Conservation (phyloP, 2,888 invertebrate species). For the Thumatha senex region DNA sequence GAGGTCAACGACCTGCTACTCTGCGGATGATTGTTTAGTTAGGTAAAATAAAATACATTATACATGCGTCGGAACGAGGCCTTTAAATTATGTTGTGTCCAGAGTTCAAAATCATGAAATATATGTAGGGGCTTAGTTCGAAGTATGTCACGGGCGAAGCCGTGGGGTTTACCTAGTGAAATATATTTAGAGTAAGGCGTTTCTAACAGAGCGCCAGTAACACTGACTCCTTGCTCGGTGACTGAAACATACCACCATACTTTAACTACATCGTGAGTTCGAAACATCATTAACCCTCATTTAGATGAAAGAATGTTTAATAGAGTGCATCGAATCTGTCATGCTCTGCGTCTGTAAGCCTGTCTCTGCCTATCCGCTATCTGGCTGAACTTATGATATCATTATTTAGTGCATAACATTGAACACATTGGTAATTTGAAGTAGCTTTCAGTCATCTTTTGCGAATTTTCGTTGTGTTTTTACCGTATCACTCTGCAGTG, state of each 20-base stretch:
- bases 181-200: too few relatives aligned
- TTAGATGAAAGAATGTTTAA: slow-evolving; percentile 31
- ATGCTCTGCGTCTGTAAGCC: slow-evolving; percentile 19
- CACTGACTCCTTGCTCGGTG: too few relatives aligned
- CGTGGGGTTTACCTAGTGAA: too few relatives aligned
- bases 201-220: too few relatives aligned
- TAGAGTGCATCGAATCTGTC: slow-evolving; percentile 49
- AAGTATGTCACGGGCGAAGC: too few relatives aligned
- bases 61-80: too few relatives aligned
- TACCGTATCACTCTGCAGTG: background rate
- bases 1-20: slow-evolving; percentile 22
- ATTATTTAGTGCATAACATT: slow-evolving; percentile 46
- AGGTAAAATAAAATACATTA: background rate
- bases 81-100: too few relatives aligned
- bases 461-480: slow-evolving; percentile 2
- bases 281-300: slow-evolving; percentile 9
- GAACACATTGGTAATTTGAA: slow-evolving; percentile 3
- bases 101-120: too few relatives aligned
- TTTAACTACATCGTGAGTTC: background rate
- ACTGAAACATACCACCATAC: too few relatives aligned
- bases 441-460: slow-evolving; percentile 6
- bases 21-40: background rate
- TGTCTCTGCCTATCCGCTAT: slow-evolving; percentile 10
- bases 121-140: too few relatives aligned
- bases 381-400: slow-evolving; percentile 35